These are phyloP conservation scores for Drosophila lini DNA, from an alignment of 1,140 invertebrate species.

Conservation along the genomic window DNA sequence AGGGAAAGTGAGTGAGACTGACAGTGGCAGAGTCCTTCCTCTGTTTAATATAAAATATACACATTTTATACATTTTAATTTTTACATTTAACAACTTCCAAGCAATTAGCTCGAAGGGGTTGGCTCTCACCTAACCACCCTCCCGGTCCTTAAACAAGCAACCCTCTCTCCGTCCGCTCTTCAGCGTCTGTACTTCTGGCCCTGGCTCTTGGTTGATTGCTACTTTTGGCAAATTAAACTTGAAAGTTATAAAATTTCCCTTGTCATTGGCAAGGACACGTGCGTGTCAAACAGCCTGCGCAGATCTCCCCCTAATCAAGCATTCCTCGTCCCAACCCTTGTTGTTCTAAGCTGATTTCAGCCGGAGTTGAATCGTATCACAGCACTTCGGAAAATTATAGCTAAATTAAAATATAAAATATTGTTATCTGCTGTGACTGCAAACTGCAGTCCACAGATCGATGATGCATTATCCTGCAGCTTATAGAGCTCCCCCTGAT, in stretches of 20 bases:
- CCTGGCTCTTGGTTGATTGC: conserved; percentile 71
- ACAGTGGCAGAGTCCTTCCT: conserved; percentile 30
- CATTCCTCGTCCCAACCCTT: conserved; percentile 30
- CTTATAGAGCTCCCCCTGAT: conserved; percentile 3
- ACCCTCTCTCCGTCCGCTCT: conserved; percentile 38
- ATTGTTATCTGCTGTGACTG: neutral
- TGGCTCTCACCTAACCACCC: conserved; percentile 21
- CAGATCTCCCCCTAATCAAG: conserved; percentile 10
- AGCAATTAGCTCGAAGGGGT: conserved; percentile 81
- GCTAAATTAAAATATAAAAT: conserved; percentile 58
- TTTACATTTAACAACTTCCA: conserved; percentile 82
- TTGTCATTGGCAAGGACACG: conserved; percentile 82
- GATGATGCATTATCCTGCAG: conserved; percentile 5
- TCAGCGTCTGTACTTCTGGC: conserved; percentile 5
- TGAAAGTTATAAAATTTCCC: conserved; percentile 83
- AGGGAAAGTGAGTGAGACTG: conserved; percentile 37
- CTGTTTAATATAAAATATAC: conserved; percentile 75
- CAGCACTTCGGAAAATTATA: conserved; percentile 33
- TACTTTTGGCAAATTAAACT: conserved; percentile 82
- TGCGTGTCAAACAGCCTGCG: conserved; percentile 59
- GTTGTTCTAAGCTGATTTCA: conserved; percentile 12
- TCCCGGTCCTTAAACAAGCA: conserved; percentile 23
- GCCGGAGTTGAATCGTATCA: conserved; percentile 26
- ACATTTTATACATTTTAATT: conserved; percentile 81
- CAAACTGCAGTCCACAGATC: neutral